Base-by-base conservation (phyloP, 2,888 invertebrate species). In the Ephialtes manifestator region DNA sequence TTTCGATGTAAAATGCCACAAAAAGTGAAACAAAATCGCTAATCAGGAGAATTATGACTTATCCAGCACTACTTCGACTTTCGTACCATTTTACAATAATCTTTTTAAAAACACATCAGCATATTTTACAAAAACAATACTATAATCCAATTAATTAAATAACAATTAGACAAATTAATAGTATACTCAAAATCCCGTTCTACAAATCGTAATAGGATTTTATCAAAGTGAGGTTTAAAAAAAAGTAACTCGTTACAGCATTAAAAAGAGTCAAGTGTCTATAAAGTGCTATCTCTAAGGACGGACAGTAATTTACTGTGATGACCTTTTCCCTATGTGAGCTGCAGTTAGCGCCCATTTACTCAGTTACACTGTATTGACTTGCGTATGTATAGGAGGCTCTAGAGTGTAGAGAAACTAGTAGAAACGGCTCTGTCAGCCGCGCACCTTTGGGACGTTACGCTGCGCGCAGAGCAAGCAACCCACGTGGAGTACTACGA, bases 401-500 rank as follows among this genome's bases (percentile, higher is more conserved):
- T n/a, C 31, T n/a, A 60, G 43, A 46, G 24, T 24, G 18, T 15
- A 46, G 43, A 5, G 15, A 48, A 43, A 48, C 53, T 18, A 48
- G 74, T 75, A 43, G 46, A 48, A 60, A 63, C 60, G 15, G 48
- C 46, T 58, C 15, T 35, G 18, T 75, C 74, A 13, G 46, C 2
- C 15, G 10, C 55, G 28, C 20, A 55, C 55, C 55, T 55, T 24
- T 24, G 55, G 13, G 55, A 55, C 55, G 24, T 55, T 55, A 11
- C 67, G 67, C 39, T 28, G 60, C 48, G 35, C 55, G 35, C 20
- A 46, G 68, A 65, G 70, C 48, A 63, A 60, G n/a, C 63, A 18
- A 18, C 53, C 75, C 83, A 88, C 82, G 85, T 86, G 86, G 81
- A 79, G 51, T 28, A 74, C 67, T 65, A 24, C 24, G 77, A 75